Conservation (phyloP, 2,113 vertebrate species). For the Catharus bicknelli region DNA sequence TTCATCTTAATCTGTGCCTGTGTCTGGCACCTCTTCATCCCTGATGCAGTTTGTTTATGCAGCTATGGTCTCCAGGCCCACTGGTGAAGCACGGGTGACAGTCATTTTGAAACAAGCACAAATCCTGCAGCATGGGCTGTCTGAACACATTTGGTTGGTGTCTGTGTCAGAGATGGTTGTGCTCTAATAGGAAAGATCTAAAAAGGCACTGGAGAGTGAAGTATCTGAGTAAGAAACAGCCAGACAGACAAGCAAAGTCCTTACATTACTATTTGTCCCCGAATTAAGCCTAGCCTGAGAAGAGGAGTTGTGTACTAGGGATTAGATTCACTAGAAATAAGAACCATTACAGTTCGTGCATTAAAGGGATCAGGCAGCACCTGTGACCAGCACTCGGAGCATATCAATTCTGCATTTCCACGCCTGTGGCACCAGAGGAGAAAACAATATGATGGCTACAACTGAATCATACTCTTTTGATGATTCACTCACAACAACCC, state of each 20-base stretch:
- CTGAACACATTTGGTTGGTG: neutral
- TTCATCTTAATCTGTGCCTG: neutral
- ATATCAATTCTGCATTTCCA: conserved; percentile 22
- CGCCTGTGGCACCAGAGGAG: neutral
- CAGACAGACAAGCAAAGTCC: neutral
- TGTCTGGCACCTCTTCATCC: neutral
- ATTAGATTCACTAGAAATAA: conserved; percentile 5
- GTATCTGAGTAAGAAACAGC: neutral
- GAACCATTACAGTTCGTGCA: neutral
- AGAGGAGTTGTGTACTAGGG: neutral
- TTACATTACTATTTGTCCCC: neutral
- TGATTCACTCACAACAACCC: conserved; percentile 43
- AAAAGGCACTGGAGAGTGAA: neutral
- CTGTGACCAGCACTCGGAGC: neutral
- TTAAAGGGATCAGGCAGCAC: neutral
- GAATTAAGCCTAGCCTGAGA: neutral
- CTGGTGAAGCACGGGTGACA: neutral
- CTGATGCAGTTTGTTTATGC: neutral
- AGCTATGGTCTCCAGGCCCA: neutral
- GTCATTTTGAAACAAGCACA: neutral
- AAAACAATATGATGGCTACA: conserved; percentile 14
- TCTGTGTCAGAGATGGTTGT: neutral
- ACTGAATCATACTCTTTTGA: conserved; percentile 34
- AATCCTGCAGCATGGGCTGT: neutral
- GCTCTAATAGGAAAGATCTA: neutral